Base-by-base conservation (phyloP, 2,113 vertebrate species). In the Lethenteron camtschaticum region DNA sequence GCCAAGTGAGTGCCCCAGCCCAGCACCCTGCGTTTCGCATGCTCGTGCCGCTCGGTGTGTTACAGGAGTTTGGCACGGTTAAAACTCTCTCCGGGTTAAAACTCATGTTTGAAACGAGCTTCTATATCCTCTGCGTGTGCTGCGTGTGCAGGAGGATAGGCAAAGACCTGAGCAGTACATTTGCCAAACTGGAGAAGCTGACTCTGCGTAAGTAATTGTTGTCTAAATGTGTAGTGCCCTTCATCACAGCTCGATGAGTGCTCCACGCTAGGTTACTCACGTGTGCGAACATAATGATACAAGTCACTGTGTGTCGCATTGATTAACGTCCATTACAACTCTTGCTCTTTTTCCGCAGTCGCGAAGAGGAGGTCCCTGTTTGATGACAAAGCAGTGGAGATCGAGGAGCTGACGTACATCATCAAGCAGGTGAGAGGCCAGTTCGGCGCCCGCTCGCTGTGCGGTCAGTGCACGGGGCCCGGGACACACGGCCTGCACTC, bases 171-270 rank as follows among this genome's bases (percentile, higher is more conserved):
- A 94, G 86, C 78, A 91, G 90, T 74, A 94, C 89, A 1, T 94
- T 94, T 76, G 83, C 87, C 79, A 94, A 94, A 79, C 76, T 94
- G 78, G 89, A 94, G 79, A 94, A 94, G 73, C 85, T 94, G 74
- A 90, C 89, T 1, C 86, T 91, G 77, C 80, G 89, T 94, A 81
- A 89, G 88, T 84, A 68, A 41, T 71, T 59, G 14, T 11, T 13
- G 63, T n/a, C 9, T n/a, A 66, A 20, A 66, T 66, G 41, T 41
- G 41, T 41, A 41, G 41, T 41, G 41, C 41, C 41, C 41, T 41
- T 41, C 41, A 41, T 41, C 41, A 41, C 41, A 41, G 41, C 41
- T 41, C 41, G 41, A 7, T 41, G 41, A 41, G 41, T 41, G 41
- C 41, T 41, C 41, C 41, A 41, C 5, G 41, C 41, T 41, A 41